Conservation (phyloP, 2,113 vertebrate species). For the Tretioscincus oriximinensis region DNA sequence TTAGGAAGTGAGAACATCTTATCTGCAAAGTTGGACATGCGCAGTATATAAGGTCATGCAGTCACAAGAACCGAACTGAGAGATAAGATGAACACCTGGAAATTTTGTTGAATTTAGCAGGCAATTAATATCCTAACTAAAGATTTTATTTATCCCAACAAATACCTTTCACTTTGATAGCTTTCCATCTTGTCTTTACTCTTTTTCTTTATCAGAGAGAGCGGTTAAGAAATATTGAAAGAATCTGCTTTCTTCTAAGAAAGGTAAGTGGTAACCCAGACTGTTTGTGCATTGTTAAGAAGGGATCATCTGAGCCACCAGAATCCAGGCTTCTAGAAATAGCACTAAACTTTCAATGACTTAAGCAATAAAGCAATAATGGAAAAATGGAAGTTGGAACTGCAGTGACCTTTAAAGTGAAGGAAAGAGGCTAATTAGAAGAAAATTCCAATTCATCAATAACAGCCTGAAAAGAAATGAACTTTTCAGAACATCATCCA, state of each 20-base stretch:
- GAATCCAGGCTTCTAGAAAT: not conserved
- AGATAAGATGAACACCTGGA: too few relatives aligned
- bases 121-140: too few relatives aligned
- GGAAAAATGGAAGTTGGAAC: not conserved
- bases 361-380: not conserved
- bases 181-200: not conserved
- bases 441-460: constrained; percentile 18
- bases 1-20: too few relatives aligned
- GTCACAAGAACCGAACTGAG: too few relatives aligned
- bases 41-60: too few relatives aligned
- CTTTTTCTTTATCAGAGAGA: constrained; percentile 80
- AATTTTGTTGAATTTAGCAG: too few relatives aligned
- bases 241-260: constrained; percentile 94
- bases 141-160: too few relatives aligned
- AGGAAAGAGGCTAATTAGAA: constrained; percentile 31
- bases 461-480: constrained; percentile 24
- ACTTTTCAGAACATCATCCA: constrained; percentile 19
- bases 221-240: constrained; percentile 93
- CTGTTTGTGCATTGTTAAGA: not conserved
- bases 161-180: too few relatives aligned
- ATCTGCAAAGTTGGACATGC: too few relatives aligned
- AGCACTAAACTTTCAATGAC: not conserved
- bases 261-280: constrained; percentile 78
- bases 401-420: constrained; percentile 37
- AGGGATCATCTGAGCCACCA: constrained; percentile 21